Evolutionary conservation across 2,888 invertebrate species (phyloP).

Genomic region (Drosophila peninsularis): DNA sequence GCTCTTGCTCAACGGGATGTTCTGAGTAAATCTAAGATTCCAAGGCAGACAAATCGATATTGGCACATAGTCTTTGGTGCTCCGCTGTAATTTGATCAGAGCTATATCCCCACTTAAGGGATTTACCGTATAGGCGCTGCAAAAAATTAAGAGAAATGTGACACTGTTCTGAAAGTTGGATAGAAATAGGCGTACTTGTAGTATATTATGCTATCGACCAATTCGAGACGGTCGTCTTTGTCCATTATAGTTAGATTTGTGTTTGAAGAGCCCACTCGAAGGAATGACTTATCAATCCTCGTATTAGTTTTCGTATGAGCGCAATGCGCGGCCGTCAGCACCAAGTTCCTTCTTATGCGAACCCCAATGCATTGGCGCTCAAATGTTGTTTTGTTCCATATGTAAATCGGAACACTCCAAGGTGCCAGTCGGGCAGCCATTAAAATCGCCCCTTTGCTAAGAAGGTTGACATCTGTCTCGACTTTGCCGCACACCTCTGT

Average conservation of each 20-base stretch:
- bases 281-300: no score
- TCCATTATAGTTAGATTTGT: not conserved
- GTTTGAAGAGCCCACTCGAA: not conserved
- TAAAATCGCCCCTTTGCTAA: accelerated
- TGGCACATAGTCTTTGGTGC: not conserved
- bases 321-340: slow-evolving; percentile 53
- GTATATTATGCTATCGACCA: not conserved
- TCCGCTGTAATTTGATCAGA: not conserved
- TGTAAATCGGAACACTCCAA: slow-evolving; percentile 21
- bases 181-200: not conserved
- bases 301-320: not conserved
- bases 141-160: not conserved
- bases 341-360: slow-evolving; percentile 15
- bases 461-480: accelerated
- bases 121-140: not conserved
- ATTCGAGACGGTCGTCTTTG: not conserved
- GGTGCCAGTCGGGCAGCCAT: accelerated
- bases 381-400: accelerated
- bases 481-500: not conserved
- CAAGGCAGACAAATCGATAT: slow-evolving; percentile 25
- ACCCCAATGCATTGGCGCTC: slow-evolving; percentile 21
- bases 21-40: not conserved
- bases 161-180: not conserved
- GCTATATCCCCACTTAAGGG: not conserved
- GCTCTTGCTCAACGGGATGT: accelerated